These are phyloP conservation scores for Stenodera caucasica DNA, from an alignment of 2,888 invertebrate genomes.

Conservation along the genomic window DNA sequence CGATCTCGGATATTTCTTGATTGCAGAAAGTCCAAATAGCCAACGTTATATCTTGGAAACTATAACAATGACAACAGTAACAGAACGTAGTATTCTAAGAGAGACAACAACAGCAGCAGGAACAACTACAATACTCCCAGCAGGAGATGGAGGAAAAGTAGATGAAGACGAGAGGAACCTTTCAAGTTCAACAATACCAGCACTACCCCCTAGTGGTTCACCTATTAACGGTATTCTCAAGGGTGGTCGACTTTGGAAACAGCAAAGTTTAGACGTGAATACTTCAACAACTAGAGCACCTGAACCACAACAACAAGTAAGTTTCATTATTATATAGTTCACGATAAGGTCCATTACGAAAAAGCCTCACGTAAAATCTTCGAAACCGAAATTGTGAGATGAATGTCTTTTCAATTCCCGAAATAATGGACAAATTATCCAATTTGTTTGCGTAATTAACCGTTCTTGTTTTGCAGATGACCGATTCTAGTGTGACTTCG, in stretches of 20 bases:
- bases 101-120: slow-evolving; percentile 50
- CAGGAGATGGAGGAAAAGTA: slow-evolving; percentile 6
- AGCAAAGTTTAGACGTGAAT: slow-evolving; percentile 42
- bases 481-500: slow-evolving; percentile 47
- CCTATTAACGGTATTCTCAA: slow-evolving; percentile 75
- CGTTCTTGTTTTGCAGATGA: slow-evolving; percentile 29
- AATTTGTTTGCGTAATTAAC: too few relatives aligned
- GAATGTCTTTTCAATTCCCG: too few relatives aligned
- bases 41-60: slow-evolving; percentile 67
- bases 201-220: slow-evolving; percentile 56
- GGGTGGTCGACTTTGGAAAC: slow-evolving; percentile 76
- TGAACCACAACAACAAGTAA: slow-evolving; percentile 31
- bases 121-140: too few relatives aligned
- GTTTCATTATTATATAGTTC: slow-evolving; percentile 6
- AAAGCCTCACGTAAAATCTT: too few relatives aligned
- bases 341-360: too few relatives aligned
- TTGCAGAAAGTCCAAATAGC: slow-evolving; percentile 40
- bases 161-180: slow-evolving; percentile 29
- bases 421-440: background rate
- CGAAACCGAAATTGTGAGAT: too few relatives aligned
- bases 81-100: slow-evolving; percentile 64
- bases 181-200: slow-evolving; percentile 23
- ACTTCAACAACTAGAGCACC: slow-evolving; percentile 12
- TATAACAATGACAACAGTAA: slow-evolving; percentile 69
- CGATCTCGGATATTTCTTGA: background rate